These are phyloP conservation scores for Andrena bicolor DNA, from an alignment of 2,888 invertebrate genomes.

Conservation along the genomic window DNA sequence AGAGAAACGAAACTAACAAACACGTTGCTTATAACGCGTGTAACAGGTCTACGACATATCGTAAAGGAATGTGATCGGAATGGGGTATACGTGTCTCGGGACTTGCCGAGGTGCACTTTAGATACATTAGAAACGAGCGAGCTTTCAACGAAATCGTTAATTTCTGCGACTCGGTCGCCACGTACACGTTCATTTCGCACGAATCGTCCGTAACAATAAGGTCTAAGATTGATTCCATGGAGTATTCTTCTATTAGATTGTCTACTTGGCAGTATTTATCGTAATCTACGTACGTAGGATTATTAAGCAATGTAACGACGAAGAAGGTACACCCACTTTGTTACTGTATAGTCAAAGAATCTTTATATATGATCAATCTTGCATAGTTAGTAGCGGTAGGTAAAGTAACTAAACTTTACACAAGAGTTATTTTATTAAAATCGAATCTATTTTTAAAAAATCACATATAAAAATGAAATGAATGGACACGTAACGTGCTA, in stretches of 20 bases:
- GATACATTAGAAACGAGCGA: conserved; percentile 7
- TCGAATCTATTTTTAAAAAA: conserved; percentile 54
- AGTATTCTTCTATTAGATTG: conserved; percentile 11
- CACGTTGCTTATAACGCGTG: conserved; percentile 15
- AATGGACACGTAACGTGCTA: conserved; percentile 31
- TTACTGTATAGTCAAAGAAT: conserved; percentile 31
- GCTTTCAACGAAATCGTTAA: not conserved
- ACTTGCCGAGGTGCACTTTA: conserved; percentile 26
- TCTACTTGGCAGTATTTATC: conserved; percentile 52
- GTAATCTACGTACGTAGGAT: conserved; percentile 2
- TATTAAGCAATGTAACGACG: conserved; percentile 19
- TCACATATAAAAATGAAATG: conserved; percentile 17
- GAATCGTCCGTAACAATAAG: not conserved
- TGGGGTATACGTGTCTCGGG: not conserved
- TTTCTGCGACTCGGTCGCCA: not conserved
- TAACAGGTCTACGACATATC: conserved; percentile 45
- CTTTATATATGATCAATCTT: conserved; percentile 32
- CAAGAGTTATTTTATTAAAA: conserved; percentile 56
- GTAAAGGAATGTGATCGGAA: conserved; percentile 17
- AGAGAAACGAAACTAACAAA: not conserved
- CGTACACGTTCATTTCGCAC: not conserved
- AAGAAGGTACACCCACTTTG: conserved; percentile 13
- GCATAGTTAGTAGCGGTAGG: conserved; percentile 28
- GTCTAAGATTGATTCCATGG: not conserved
- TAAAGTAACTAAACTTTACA: conserved; percentile 33